Conservation (phyloP, 2,797 vertebrate genomes). For the Schizothorax lantsangensis region DNA sequence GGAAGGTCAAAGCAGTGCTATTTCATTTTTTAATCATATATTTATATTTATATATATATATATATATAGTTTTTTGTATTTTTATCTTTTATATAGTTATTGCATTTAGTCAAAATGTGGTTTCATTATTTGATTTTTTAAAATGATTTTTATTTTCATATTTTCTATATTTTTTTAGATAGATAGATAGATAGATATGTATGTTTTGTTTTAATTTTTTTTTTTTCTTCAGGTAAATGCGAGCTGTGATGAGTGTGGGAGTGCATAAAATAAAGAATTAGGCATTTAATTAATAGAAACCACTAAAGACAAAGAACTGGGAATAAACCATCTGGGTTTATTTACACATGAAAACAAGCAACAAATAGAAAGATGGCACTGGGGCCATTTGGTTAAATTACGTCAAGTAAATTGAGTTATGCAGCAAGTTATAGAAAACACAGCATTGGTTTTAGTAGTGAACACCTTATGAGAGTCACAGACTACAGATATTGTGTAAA, state of each 20-base stretch:
- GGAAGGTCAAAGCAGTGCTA: not conserved
- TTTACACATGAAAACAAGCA: slow-evolving; percentile 27
- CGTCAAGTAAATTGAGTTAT: not conserved
- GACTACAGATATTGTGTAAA: not conserved
- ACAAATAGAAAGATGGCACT: not conserved
- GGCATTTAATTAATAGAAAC: slow-evolving; percentile 15
- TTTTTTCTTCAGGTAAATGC: not conserved
- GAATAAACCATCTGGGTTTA: not conserved
- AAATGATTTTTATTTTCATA: too few species aligned
- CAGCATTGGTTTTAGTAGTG: not conserved
- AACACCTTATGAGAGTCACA: not conserved
- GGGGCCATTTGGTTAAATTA: not conserved
- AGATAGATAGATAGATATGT: not conserved
- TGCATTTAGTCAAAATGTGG: too few species aligned
- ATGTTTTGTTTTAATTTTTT: not conserved
- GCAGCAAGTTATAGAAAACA: not conserved
- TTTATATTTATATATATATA: too few species aligned
- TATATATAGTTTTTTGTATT: too few species aligned
- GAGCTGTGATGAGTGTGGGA: not conserved
- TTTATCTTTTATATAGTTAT: too few species aligned
- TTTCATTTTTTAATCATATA: not conserved
- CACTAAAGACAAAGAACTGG: slow-evolving; percentile 7
- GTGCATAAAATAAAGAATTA: not conserved
- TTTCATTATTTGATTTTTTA: too few species aligned
- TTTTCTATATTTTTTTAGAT: too few species aligned